Evolutionary conservation across 2,888 invertebrate genomes (phyloP).

Genomic region (Xiphydria camelus): DNA sequence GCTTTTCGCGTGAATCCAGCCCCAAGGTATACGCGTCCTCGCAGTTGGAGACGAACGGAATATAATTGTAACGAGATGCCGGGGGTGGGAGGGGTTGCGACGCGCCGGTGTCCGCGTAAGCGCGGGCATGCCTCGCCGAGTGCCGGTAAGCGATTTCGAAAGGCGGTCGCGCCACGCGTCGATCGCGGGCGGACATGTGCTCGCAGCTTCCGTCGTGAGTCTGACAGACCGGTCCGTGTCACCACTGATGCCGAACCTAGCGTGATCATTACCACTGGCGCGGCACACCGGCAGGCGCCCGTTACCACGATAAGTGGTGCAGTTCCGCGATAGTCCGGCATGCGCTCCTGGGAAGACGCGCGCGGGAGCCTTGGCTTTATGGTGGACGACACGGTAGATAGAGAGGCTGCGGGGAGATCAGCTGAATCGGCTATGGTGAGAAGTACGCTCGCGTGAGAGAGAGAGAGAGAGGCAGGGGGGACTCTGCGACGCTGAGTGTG

Average conservation of each 20-base stretch:
- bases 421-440: constrained; percentile 30
- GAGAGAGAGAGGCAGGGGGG: constrained; percentile 1
- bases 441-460: neutral
- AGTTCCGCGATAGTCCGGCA: constrained; percentile 11
- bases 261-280: constrained; percentile 10
- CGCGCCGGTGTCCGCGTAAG: too few species aligned
- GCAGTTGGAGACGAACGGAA: too few species aligned
- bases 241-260: constrained; percentile 7
- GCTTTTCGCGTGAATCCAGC: too few species aligned
- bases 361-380: constrained; percentile 34
- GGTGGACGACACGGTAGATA: constrained; percentile 17
- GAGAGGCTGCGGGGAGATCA: constrained; percentile 23
- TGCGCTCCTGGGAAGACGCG: constrained; percentile 3
- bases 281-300: neutral
- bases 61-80: too few species aligned
- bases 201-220: constrained; percentile 6
- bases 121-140: constrained; percentile 12
- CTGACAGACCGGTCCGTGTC: neutral
- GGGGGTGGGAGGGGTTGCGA: too few species aligned
- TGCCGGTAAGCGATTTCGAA: constrained; percentile 7
- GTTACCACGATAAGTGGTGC: constrained; percentile 10
- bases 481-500: neutral
- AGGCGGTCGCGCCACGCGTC: neutral
- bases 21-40: too few species aligned
- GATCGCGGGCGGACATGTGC: neutral